Conservation (phyloP, 64 coral and sea anemone species). For the Porites australiensis region DNA sequence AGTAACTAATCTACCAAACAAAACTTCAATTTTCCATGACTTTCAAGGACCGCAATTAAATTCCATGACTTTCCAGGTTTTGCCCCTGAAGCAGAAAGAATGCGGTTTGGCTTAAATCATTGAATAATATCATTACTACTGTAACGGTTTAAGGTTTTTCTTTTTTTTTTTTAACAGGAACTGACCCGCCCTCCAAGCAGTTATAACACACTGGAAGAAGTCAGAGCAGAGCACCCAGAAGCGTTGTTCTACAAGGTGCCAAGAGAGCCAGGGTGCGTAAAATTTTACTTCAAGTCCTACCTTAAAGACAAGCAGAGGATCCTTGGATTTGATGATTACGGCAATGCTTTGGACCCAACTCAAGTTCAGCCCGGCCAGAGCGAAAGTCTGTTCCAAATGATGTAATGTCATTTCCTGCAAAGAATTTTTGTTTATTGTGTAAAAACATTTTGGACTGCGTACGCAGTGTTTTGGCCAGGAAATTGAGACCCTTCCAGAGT, state of each 20-base stretch:
- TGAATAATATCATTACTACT: no score
- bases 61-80: no score
- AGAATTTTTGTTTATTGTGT: no score
- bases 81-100: no score
- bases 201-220: not conserved
- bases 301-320: constrained; percentile 27
- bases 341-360: not conserved
- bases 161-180: not conserved
- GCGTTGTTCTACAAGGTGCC: constrained; percentile 11
- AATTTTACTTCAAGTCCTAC: constrained; percentile 37
- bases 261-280: not conserved
- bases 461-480: not conserved
- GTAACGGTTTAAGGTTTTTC: no score
- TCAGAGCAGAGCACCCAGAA: not conserved
- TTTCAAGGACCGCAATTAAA: no score
- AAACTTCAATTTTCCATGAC: no score
- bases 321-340: not conserved
- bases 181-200: not conserved
- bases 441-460: not conserved
- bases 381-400: not conserved
- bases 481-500: no score
- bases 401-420: not conserved
- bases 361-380: not conserved
- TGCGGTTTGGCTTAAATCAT: no score
- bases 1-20: no score